Evolutionary conservation across 2,113 vertebrate species (phyloP), one percentile per base, ranked within the genome.

Genomic region (Lophura nycthemera): DNA sequence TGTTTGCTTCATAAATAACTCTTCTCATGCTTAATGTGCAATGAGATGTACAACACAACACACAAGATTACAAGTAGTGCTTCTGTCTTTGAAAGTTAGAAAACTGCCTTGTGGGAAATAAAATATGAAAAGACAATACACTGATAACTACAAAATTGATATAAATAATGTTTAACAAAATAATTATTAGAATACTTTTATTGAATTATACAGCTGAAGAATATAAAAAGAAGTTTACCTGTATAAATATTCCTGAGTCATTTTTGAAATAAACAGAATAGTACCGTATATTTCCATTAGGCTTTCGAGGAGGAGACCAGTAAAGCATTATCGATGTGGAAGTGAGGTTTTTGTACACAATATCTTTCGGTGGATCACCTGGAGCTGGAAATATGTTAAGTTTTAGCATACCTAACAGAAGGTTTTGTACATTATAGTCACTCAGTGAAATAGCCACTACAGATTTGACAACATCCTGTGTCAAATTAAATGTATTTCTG

Each of bases 281-380:
- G 92, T 98, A 97, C 34, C 97, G 95, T 96, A 99, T 98, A 88
- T 98, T 97, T 69, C 99, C 99, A 93, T 99, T 99, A 71, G 99
- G 98, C 63, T 99, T 97, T 81, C 96, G 97, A 57, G 99, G 98
- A 86, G 99, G 98, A 18, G 71, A 96, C 99, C 99, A 99, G 84
- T 96, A 98, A 15, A 99, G 71, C 86, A 96, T 97, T 94, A 99
- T 90, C 67, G 98, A 98, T 52, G 98, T 98, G 72, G 98, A 97
- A 27, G 98, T 98, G 84, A 98, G 96, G 84, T 99, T 98, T 93
- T 91, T 96, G 94, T 98, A 96, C 32, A 96, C 96, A 64, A 99
- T 92, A 93, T 98, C 98, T 97, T 97, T 98, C 0, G 99, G 99
- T 64, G 99, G 98, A 79, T 99, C 98, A 90, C 97, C 98, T 34